A percentile compares a stretch with the other conserved stretches of the same genome.
Conservation (phyloP, 2,888 invertebrate genomes). For the Lamproptera curius region DNA sequence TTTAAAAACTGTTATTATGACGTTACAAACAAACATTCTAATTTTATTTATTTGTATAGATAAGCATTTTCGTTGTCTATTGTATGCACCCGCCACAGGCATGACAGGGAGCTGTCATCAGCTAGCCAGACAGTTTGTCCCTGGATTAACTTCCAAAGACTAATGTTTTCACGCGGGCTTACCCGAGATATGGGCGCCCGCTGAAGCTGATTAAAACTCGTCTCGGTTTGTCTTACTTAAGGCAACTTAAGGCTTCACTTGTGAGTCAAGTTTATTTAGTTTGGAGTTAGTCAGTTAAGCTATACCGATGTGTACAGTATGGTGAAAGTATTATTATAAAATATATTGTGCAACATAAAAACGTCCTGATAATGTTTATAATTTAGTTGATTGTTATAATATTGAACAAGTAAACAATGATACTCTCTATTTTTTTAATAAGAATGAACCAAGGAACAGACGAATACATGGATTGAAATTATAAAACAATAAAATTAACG, state of each 20-base stretch:
- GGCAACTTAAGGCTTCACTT: slow-evolving; percentile 5
- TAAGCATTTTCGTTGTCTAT: too few relatives aligned
- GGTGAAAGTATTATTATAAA: background rate
- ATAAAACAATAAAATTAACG: background rate
- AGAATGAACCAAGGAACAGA: too few relatives aligned
- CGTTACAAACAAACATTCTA: too few relatives aligned
- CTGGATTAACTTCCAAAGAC: slow-evolving; percentile 14
- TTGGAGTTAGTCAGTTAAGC: slow-evolving; percentile 1
- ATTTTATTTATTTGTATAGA: too few relatives aligned
- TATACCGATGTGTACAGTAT: background rate
- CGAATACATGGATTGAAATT: too few relatives aligned
- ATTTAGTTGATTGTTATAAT: too few relatives aligned
- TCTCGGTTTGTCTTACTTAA: slow-evolving; percentile 18
- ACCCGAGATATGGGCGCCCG: slow-evolving; percentile 7
- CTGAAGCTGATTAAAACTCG: slow-evolving; percentile 9
- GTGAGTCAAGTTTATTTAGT: background rate
- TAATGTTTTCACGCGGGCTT: slow-evolving; percentile 12
- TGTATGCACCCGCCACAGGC: background rate
- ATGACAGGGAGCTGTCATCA: slow-evolving; percentile 12
- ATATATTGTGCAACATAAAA: too few relatives aligned
- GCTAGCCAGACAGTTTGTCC: slow-evolving; percentile 8
- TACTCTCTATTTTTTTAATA: too few relatives aligned
- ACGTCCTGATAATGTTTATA: too few relatives aligned
- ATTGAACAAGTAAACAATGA: too few relatives aligned
- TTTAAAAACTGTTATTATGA: too few relatives aligned